phyloP scores from a whole-genome alignment of 2,888 invertebrate species.

The Mythimna ferrago region DNA sequence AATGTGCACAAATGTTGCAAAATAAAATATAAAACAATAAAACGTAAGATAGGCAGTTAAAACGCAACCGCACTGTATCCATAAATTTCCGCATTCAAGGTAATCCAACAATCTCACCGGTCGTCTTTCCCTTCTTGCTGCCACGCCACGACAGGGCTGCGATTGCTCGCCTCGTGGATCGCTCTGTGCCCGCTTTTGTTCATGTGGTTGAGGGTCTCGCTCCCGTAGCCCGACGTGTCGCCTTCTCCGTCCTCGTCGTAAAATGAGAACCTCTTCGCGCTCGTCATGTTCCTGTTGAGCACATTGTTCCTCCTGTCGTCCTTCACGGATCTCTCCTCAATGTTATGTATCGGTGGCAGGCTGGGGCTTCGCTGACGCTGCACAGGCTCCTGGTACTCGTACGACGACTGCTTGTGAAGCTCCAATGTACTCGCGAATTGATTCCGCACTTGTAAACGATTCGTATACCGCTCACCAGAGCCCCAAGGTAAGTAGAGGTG shows the following conservation, averaged over 20 bases:
- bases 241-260: conserved; percentile 91
- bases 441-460: conserved; percentile 84
- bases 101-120: conserved; percentile 70
- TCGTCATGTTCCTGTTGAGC: conserved; percentile 83
- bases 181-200: conserved; percentile 75
- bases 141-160: conserved; percentile 85
- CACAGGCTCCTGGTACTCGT: conserved; percentile 84
- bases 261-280: conserved; percentile 86
- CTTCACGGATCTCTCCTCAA: conserved; percentile 76
- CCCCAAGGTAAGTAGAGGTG: conserved; percentile 95
- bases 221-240: conserved; percentile 96
- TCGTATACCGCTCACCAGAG: conserved; percentile 86
- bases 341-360: conserved; percentile 92
- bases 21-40: conserved; percentile 40
- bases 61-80: conserved; percentile 30
- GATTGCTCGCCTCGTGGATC: conserved; percentile 70
- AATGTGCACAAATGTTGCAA: conserved; percentile 34
- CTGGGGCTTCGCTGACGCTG: conserved; percentile 92
- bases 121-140: conserved; percentile 83
- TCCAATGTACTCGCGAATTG: conserved; percentile 88
- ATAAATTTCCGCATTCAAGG: conserved; percentile 36
- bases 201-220: conserved; percentile 93
- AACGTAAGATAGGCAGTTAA: conserved; percentile 29
- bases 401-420: conserved; percentile 84
- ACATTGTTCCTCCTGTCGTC: conserved; percentile 79